phyloP scores from a whole-genome alignment of 64 coral and sea anemone species.

The Dendrophyllia cribrosa region DNA sequence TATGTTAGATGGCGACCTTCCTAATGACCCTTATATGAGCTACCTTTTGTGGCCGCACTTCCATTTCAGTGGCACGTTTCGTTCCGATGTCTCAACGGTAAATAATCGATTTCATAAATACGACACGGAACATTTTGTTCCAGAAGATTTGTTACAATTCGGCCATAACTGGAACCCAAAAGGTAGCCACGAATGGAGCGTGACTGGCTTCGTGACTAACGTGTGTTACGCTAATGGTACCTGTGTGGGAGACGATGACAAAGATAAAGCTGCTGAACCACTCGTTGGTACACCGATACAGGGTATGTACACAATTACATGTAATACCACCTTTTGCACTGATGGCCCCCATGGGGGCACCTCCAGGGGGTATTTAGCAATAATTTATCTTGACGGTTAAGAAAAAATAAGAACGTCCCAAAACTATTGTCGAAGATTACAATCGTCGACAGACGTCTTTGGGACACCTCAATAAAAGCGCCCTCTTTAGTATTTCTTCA shows the following conservation, averaged over 20 bases:
- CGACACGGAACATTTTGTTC: not conserved
- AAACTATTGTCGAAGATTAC: no score
- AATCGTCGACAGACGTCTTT: no score
- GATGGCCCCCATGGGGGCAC: no score
- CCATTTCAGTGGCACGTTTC: slow-evolving; percentile 45
- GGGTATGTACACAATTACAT: not conserved
- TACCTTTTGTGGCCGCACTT: slow-evolving; percentile 51
- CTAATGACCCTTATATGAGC: slow-evolving; percentile 36
- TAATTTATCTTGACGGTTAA: no score
- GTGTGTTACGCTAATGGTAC: slow-evolving; percentile 24
- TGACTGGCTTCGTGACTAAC: slow-evolving; percentile 18
- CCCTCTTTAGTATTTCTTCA: no score
- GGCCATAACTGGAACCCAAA: not conserved
- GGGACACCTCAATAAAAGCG: no score
- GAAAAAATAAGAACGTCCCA: no score
- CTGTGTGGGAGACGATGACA: not conserved
- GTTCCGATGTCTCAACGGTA: slow-evolving; percentile 21
- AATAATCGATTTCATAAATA: slow-evolving; percentile 42
- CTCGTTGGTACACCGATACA: not conserved
- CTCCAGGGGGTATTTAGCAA: no score
- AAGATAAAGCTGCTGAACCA: not conserved
- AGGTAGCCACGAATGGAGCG: slow-evolving; percentile 45
- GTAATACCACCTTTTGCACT: no score
- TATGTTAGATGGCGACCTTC: not conserved
- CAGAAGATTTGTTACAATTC: not conserved